These are phyloP conservation scores for Danio jaintianensis DNA, from an alignment of 2,797 vertebrate species.

Conservation along the genomic window DNA sequence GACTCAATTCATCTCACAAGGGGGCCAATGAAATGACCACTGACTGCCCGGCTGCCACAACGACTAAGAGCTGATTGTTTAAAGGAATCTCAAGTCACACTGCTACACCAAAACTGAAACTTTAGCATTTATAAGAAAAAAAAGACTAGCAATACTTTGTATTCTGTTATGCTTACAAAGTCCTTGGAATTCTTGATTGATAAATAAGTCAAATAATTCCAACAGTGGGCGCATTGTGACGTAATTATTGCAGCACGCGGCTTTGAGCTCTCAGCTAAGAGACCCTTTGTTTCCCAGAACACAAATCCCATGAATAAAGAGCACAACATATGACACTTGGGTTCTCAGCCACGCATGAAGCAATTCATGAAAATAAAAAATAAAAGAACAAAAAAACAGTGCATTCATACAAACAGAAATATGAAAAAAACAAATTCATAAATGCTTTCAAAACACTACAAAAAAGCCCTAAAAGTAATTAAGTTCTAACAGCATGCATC, in stretches of 20 bases:
- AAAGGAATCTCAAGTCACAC: slow-evolving; percentile 29
- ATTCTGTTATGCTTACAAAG: neutral
- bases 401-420: neutral
- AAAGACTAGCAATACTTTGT: slow-evolving; percentile 2
- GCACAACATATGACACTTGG: slow-evolving; percentile 54
- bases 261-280: slow-evolving; percentile 61
- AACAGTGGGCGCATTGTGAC: slow-evolving; percentile 76
- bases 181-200: slow-evolving; percentile 42
- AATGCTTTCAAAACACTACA: slow-evolving; percentile 1
- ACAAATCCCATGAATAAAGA: slow-evolving; percentile 68
- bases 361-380: slow-evolving; percentile 30
- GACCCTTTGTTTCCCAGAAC: slow-evolving; percentile 69
- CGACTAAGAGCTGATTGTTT: slow-evolving; percentile 61
- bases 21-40: slow-evolving; percentile 66
- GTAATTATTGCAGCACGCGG: slow-evolving; percentile 57
- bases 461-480: slow-evolving; percentile 3
- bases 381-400: neutral
- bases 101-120: neutral
- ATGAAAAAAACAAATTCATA: neutral
- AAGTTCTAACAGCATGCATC: slow-evolving; percentile 1
- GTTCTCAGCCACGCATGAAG: slow-evolving; percentile 10
- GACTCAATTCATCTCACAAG: slow-evolving; percentile 72
- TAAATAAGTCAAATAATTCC: slow-evolving; percentile 52
- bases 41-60: slow-evolving; percentile 60
- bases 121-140: slow-evolving; percentile 17